Base-by-base conservation (phyloP, 2,113 vertebrate genomes). In the Callipepla californica region DNA sequence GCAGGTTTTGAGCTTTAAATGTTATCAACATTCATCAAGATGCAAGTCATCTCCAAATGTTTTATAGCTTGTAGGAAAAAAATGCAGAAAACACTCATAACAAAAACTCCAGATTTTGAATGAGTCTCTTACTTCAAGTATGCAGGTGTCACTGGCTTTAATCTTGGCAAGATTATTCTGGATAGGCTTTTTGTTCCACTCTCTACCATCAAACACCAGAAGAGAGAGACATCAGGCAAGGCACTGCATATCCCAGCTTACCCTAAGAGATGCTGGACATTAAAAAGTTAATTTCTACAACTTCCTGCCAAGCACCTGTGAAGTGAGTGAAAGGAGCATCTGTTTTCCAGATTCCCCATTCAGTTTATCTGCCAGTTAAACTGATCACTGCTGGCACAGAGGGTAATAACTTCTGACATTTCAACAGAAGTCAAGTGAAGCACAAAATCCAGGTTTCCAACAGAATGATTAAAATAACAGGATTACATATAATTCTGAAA, bases 281-380 rank as follows among this genome's bases (percentile, higher is more conserved):
- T 3, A 85, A 67, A 73, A 55, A 36, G 36, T 44, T 77, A 68
- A 67, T 62, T 61, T 51, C 53, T 76, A 63, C 80, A 86, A 19
- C 13, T 86, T 44, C 16, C 16, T 34, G 59, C 63, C 87, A 91
- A 92, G 30, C 55, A 89, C 67, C 28, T 82, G 77, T 19, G 70
- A 70, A 69, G 21, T 70, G 74, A 93, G 77, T 50, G 59, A 96
- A 76, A 15, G 69, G 77, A 87, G 69, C 82, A 92, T 63, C 69
- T 86, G 87, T 51, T 58, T 32, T 45, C 72, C 72, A 80, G 57
- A 55, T 26, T 80, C 32, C 25, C 55, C 36, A 22, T 50, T 47
- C 63, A 34, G 18, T 38, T 78, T 55, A 61, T 16, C 1, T 44
- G 21, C 11, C 77, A 85, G 53, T 45, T 61, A 30, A 3, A 5